Evolutionary conservation across 2,888 invertebrate species (phyloP).

Genomic region (Hecatera dysodea): DNA sequence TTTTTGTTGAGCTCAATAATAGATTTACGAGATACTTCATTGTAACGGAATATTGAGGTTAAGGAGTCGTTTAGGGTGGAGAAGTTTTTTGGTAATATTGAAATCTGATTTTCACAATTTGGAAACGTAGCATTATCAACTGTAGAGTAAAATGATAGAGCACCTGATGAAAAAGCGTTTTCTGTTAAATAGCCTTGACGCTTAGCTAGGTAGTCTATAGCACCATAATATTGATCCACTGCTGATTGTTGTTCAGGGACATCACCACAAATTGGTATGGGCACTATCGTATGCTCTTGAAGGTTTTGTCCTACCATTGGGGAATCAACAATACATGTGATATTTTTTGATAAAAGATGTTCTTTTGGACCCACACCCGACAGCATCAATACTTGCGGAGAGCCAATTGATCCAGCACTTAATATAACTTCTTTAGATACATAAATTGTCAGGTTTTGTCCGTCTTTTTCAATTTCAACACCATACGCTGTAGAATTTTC

Average conservation of each 20-base stretch:
- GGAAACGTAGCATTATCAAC: slow-evolving; percentile 32
- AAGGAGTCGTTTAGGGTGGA: slow-evolving; percentile 21
- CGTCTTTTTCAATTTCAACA: slow-evolving; percentile 39
- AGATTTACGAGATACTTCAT: slow-evolving; percentile 29
- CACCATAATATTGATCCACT: slow-evolving; percentile 3
- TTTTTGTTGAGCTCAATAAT: slow-evolving; percentile 28
- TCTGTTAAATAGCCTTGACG: slow-evolving; percentile 30
- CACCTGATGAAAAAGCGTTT: slow-evolving; percentile 19
- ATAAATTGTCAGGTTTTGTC: slow-evolving; percentile 42
- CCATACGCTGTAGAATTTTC: slow-evolving; percentile 37
- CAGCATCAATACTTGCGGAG: slow-evolving; percentile 80
- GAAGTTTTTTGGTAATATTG: slow-evolving; percentile 31
- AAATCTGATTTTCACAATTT: slow-evolving; percentile 34
- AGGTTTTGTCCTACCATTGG: slow-evolving; percentile 80
- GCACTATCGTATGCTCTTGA: slow-evolving; percentile 76
- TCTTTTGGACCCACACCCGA: slow-evolving; percentile 66
- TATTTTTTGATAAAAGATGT: slow-evolving; percentile 4
- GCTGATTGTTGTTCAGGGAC: slow-evolving; percentile 1
- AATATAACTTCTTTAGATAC: slow-evolving; percentile 10
- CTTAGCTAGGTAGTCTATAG: slow-evolving; percentile 10
- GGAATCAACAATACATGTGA: slow-evolving; percentile 5
- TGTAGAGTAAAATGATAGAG: slow-evolving; percentile 33
- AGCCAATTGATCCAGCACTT: slow-evolving; percentile 54
- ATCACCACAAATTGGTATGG: slow-evolving; percentile 23
- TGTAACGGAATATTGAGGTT: slow-evolving; percentile 25